Percentiles rank a stretch among this genome's conserved stretches.
Conservation (phyloP, 2,113 vertebrate genomes). For the Nestor notabilis region DNA sequence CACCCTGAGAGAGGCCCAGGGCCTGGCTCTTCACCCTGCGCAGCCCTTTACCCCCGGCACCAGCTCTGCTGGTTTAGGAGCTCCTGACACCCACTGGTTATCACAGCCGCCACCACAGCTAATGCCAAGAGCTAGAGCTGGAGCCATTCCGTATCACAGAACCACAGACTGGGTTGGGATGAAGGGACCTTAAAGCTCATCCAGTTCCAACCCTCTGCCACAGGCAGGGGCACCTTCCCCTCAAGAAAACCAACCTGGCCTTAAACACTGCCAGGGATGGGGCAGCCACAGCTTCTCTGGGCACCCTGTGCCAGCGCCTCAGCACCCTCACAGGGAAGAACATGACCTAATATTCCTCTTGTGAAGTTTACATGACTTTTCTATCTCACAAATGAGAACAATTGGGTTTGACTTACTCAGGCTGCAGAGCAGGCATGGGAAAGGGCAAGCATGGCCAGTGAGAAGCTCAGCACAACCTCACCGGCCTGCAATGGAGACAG, state of each 20-base stretch:
- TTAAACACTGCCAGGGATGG: not conserved
- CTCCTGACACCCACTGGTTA: not conserved
- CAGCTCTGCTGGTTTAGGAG: not conserved
- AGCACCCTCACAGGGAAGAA: not conserved
- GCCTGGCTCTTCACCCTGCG: not conserved
- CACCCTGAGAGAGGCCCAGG: not conserved
- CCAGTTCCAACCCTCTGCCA: no score
- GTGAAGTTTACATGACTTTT: not conserved
- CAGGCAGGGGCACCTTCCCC: not conserved
- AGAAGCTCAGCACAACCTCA: not conserved
- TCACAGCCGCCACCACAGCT: not conserved
- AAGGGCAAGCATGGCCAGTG: not conserved
- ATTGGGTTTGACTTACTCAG: not conserved
- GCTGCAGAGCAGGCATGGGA: rapidly evolving
- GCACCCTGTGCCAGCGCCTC: not conserved
- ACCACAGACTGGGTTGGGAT: not conserved
- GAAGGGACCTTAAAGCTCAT: no score
- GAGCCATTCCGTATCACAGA: not conserved
- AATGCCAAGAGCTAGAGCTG: not conserved
- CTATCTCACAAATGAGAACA: not conserved
- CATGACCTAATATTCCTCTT: not conserved
- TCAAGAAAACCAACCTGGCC: not conserved
- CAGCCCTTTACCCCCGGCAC: not conserved
- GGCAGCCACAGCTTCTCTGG: not conserved
- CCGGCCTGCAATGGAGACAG: not conserved